These are phyloP conservation scores for Archips xylosteana DNA, from an alignment of 2,888 invertebrate genomes.

Conservation along the genomic window DNA sequence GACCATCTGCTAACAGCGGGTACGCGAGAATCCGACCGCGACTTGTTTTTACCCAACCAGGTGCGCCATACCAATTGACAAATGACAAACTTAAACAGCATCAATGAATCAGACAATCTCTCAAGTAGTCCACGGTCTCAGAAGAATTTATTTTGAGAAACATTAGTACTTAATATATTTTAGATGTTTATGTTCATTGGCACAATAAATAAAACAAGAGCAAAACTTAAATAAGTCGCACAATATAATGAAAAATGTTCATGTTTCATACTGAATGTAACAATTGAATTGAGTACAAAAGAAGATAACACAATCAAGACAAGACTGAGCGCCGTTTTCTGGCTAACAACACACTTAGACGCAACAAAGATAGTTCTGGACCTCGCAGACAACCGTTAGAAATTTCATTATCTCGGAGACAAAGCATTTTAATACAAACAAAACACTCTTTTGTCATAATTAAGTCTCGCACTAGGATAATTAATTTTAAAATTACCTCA, in stretches of 20 bases:
- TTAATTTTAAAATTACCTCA: constrained; percentile 63
- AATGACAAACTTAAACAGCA: no score
- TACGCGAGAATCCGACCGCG: constrained; percentile 13
- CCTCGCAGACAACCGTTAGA: constrained; percentile 14
- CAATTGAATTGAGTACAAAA: constrained; percentile 30
- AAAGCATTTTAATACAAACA: constrained; percentile 13
- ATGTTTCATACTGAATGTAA: constrained; percentile 20
- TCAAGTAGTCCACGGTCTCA: neutral
- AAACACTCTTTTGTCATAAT: constrained; percentile 21
- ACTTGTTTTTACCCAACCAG: constrained; percentile 21
- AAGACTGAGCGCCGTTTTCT: constrained; percentile 24
- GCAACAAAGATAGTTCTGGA: constrained; percentile 27
- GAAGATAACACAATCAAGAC: constrained; percentile 34
- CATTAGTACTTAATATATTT: neutral
- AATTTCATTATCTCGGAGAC: constrained; percentile 26
- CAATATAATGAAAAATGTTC: constrained; percentile 14
- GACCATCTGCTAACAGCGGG: constrained; percentile 14
- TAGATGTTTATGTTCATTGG: neutral
- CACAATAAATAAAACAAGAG: neutral
- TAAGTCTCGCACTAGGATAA: constrained; percentile 31
- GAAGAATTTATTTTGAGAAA: neutral
- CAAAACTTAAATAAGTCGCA: neutral
- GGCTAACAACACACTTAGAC: constrained; percentile 25
- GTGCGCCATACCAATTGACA: constrained; percentile 16
- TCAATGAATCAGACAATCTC: neutral